A percentile compares a stretch with the other conserved stretches of the same genome.
Conservation (phyloP, 2,888 invertebrate species). For the Helobdella robusta region DNA sequence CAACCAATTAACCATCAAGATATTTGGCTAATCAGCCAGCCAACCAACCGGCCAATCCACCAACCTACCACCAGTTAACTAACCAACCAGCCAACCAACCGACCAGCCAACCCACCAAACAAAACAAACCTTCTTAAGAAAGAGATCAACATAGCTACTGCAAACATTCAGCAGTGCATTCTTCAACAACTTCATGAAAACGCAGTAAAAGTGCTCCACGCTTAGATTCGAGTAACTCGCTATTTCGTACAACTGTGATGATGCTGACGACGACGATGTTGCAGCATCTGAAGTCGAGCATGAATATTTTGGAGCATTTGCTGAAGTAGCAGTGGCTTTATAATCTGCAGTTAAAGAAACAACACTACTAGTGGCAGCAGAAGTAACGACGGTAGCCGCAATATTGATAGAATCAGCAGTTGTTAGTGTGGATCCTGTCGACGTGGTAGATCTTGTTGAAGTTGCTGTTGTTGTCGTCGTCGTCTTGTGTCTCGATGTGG, state of each 20-base stretch:
- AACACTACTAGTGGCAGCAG: no score
- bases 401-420: background rate
- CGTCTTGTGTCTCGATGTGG: background rate
- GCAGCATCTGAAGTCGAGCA: background rate
- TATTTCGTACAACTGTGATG: background rate
- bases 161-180: slow-evolving; percentile 42
- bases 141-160: slow-evolving; percentile 43
- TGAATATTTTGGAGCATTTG: background rate
- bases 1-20: no score
- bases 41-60: no score
- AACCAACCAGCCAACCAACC: no score
- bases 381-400: no score
- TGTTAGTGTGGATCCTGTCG: background rate
- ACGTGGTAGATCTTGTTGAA: background rate
- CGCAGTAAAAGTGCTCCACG: slow-evolving; percentile 14
- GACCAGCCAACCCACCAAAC: no score
- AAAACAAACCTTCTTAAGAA: slow-evolving; percentile 14
- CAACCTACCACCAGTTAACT: no score
- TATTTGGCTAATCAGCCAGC: no score
- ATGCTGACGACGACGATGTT: background rate
- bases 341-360: no score
- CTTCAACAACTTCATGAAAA: slow-evolving; percentile 41
- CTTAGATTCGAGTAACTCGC: background rate
- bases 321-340: no score
- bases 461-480: no score